Evolutionary conservation across 2,888 invertebrate species (phyloP).

Genomic region (Harmothoe impar): DNA sequence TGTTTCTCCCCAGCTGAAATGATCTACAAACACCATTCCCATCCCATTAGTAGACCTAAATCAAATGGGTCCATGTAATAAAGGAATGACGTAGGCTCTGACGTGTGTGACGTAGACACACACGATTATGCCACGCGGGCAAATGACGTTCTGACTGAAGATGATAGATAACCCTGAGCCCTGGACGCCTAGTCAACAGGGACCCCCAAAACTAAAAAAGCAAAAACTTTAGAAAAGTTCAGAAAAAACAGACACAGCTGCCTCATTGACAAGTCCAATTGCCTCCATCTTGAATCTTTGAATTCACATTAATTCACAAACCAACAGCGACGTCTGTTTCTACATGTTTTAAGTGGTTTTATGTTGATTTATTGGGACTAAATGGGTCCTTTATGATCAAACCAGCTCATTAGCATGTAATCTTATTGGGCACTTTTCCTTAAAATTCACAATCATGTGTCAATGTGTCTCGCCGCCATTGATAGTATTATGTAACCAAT

Average conservation of each 20-base stretch:
- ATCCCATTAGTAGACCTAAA: too few species aligned
- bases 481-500: too few species aligned
- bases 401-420: not conserved
- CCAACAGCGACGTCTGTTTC: not conserved
- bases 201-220: not conserved
- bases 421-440: not conserved
- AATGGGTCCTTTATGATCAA: not conserved
- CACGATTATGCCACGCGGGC: not conserved
- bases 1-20: too few species aligned
- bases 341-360: slow-evolving; percentile 18
- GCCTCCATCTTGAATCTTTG: not conserved
- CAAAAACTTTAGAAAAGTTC: not conserved
- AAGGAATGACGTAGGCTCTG: not conserved
- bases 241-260: not conserved
- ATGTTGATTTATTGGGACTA: not conserved
- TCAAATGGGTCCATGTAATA: not conserved
- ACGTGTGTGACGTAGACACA: not conserved
- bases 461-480: too few species aligned
- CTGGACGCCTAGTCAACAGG: not conserved
- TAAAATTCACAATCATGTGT: not conserved
- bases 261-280: not conserved
- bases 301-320: slow-evolving; percentile 22
- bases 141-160: not conserved
- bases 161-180: not conserved
- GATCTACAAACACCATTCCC: too few species aligned